A percentile compares a stretch with the other conserved stretches of the same genome.
phyloP scores from a whole-genome alignment of 2,113 vertebrate species.

The Chrysemys picta region DNA sequence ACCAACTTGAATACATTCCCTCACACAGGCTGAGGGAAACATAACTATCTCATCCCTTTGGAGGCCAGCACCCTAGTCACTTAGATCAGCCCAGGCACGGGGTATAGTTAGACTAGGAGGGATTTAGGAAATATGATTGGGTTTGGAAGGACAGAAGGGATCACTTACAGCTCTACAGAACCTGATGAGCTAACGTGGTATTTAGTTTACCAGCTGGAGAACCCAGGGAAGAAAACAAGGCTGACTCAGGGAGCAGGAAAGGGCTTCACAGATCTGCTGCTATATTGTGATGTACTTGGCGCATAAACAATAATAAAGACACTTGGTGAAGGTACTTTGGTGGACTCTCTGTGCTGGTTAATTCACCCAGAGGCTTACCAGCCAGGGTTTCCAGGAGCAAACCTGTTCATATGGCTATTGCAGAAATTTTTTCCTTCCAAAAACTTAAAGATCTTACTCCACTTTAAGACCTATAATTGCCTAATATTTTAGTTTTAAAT shows the following conservation, averaged over 20 bases:
- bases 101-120: background rate
- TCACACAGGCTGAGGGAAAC: slow-evolving; percentile 10
- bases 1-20: background rate
- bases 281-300: background rate
- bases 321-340: background rate
- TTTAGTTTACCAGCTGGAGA: background rate
- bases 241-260: background rate
- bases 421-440: slow-evolving; percentile 51
- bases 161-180: background rate
- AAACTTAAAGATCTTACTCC: slow-evolving; percentile 32
- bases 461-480: slow-evolving; percentile 36
- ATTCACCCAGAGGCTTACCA: background rate
- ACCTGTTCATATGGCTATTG: background rate
- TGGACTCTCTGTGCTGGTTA: background rate
- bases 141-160: background rate
- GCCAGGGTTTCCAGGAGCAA: background rate
- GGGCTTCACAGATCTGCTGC: background rate
- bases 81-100: background rate
- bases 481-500: background rate
- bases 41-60: background rate
- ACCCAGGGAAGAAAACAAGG: background rate
- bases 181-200: background rate
- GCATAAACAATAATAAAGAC: background rate
- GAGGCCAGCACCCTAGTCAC: background rate
- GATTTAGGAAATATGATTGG: background rate